Evolutionary conservation across 2,797 vertebrate genomes (phyloP).

Genomic region (Botia kubotai): DNA sequence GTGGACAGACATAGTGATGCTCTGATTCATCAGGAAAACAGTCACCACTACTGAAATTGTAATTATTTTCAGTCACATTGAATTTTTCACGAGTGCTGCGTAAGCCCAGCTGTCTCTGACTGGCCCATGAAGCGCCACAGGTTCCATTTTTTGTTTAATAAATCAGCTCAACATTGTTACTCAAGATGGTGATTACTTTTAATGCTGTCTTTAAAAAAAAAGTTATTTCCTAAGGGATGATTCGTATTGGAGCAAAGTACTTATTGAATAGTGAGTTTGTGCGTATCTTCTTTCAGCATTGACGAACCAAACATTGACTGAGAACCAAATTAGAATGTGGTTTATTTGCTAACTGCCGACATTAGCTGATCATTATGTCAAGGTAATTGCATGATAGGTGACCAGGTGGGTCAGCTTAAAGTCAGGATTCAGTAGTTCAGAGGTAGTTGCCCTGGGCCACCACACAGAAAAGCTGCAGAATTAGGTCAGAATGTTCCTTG

Average conservation of each 20-base stretch:
- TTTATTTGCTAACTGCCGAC: slow-evolving; percentile 2
- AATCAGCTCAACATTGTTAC: neutral
- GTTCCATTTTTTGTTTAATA: neutral
- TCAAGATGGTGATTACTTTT: neutral
- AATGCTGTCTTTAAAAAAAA: too few relatives aligned
- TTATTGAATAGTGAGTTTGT: neutral
- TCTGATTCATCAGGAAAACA: slow-evolving; percentile 35
- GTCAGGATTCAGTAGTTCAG: slow-evolving; percentile 30
- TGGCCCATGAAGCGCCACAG: neutral
- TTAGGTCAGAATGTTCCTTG: slow-evolving; percentile 34
- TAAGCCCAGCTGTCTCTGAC: slow-evolving; percentile 38
- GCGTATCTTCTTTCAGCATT: neutral
- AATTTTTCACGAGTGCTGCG: slow-evolving; percentile 22
- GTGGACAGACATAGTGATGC: slow-evolving; percentile 26
- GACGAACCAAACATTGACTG: neutral
- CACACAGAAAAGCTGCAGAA: slow-evolving; percentile 34
- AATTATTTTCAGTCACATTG: slow-evolving; percentile 42
- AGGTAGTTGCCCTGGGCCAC: slow-evolving; percentile 21
- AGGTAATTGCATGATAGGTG: slow-evolving; percentile 21
- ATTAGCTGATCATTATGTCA: neutral
- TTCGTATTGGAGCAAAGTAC: neutral
- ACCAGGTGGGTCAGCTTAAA: slow-evolving; percentile 8
- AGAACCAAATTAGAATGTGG: neutral
- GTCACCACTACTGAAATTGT: neutral
- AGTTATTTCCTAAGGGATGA: too few relatives aligned